Evolutionary conservation across 1,140 invertebrate genomes (phyloP).

Genomic region (Teleopsis dalmanni): DNA sequence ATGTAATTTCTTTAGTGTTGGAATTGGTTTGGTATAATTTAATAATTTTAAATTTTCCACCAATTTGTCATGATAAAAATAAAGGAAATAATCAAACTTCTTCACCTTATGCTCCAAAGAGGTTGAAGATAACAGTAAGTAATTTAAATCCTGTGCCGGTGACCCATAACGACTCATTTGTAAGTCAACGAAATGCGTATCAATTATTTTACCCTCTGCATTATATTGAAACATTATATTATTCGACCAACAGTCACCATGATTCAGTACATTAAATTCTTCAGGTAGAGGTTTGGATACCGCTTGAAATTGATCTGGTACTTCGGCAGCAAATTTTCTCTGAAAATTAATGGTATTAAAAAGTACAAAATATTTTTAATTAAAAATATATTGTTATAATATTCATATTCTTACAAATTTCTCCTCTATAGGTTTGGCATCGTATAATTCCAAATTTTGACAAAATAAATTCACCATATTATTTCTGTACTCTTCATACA

Average conservation of each 20-base stretch:
- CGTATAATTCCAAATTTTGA: slow-evolving; percentile 5
- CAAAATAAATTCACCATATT: background rate
- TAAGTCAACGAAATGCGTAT: slow-evolving; percentile 28
- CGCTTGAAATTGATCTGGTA: slow-evolving; percentile 25
- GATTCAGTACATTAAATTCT: slow-evolving; percentile 54
- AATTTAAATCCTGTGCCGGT: slow-evolving; percentile 29
- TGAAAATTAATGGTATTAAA: slow-evolving; percentile 2
- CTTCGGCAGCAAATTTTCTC: slow-evolving; percentile 16
- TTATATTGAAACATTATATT: slow-evolving; percentile 45
- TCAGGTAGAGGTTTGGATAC: slow-evolving; percentile 28
- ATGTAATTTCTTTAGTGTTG: slow-evolving; percentile 21
- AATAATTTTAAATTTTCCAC: slow-evolving; percentile 22
- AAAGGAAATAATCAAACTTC: slow-evolving; percentile 28
- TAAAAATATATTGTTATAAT: background rate
- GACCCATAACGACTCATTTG: slow-evolving; percentile 33
- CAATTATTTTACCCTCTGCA: slow-evolving; percentile 15
- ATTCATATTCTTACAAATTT: slow-evolving; percentile 4
- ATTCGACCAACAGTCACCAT: slow-evolving; percentile 51
- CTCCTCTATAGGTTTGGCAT: background rate
- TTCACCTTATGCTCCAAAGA: slow-evolving; percentile 21
- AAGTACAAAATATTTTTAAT: background rate
- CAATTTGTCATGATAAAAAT: slow-evolving; percentile 27
- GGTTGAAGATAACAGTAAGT: slow-evolving; percentile 28
- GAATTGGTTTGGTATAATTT: slow-evolving; percentile 21
- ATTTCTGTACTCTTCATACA: background rate